Evolutionary conservation across 2,888 invertebrate species (phyloP).

Genomic region (Eulithis testata): DNA sequence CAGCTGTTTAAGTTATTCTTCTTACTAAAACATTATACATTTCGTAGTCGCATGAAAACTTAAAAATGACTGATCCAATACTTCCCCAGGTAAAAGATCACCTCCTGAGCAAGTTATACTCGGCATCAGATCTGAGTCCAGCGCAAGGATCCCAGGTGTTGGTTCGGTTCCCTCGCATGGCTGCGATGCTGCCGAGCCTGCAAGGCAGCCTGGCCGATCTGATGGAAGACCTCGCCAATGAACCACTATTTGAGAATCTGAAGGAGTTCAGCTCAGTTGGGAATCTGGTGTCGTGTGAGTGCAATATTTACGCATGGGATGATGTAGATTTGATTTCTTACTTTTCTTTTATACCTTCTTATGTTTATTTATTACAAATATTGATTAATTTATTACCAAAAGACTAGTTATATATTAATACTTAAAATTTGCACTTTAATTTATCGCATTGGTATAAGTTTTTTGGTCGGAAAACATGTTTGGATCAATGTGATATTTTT

Average conservation of each 20-base stretch:
- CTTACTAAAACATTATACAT: too few species aligned
- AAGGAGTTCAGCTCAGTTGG: conserved; percentile 60
- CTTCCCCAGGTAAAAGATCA: conserved; percentile 67
- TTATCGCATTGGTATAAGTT: too few species aligned
- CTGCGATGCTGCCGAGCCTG: conserved; percentile 72
- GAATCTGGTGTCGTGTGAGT: conserved; percentile 62
- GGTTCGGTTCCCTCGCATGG: conserved; percentile 67
- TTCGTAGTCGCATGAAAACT: too few species aligned
- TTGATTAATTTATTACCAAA: too few species aligned
- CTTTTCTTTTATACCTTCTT: too few species aligned
- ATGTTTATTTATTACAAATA: too few species aligned
- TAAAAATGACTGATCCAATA: not conserved
- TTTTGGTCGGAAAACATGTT: too few species aligned
- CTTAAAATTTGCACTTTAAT: too few species aligned
- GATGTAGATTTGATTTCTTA: too few species aligned
- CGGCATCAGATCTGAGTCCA: conserved; percentile 76
- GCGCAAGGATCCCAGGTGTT: conserved; percentile 73
- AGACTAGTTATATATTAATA: too few species aligned
- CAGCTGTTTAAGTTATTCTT: too few species aligned
- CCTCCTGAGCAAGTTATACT: conserved; percentile 74
- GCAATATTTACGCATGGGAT: not conserved
- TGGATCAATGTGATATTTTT: too few species aligned
- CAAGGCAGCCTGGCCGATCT: conserved; percentile 61
- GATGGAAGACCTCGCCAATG: conserved; percentile 56
- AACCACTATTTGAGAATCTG: conserved; percentile 65